Evolutionary conservation across 2,888 invertebrate species (phyloP).

Genomic region (Trachelus iudaicus): DNA sequence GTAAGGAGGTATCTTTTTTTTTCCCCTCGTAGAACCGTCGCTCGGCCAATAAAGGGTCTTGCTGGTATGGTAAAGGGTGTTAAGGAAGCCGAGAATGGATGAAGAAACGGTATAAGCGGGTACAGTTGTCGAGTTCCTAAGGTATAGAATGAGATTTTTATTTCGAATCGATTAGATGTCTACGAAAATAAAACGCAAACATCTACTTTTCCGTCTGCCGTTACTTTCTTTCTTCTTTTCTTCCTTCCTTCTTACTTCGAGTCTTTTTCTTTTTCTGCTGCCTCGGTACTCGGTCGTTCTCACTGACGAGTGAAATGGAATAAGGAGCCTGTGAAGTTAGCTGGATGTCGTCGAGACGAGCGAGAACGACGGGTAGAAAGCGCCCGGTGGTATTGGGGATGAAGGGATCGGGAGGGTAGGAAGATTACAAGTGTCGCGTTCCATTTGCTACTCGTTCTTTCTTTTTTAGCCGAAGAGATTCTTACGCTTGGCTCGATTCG

Average conservation of each 20-base stretch:
- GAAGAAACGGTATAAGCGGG: neutral
- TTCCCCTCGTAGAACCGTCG: neutral
- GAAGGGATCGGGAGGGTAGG: conserved; percentile 16
- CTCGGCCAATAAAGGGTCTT: conserved; percentile 1
- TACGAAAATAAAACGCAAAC: conserved; percentile 1
- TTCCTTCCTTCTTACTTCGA: too few relatives aligned
- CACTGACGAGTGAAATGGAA: neutral
- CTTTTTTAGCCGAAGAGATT: conserved; percentile 32
- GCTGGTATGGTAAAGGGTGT: neutral
- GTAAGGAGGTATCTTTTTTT: neutral
- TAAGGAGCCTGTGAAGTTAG: neutral
- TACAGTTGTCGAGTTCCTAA: neutral
- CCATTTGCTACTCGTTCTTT: conserved; percentile 41
- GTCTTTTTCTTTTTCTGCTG: too few relatives aligned
- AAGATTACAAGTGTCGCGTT: conserved; percentile 52
- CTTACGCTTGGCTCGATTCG: conserved; percentile 29
- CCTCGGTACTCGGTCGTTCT: neutral
- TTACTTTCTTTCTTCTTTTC: neutral
- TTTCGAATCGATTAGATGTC: conserved; percentile 5
- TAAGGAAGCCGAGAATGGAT: neutral
- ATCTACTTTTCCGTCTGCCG: neutral
- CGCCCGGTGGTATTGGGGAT: conserved; percentile 9
- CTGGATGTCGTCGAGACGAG: neutral
- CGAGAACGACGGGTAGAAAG: conserved; percentile 1
- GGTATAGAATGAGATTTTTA: conserved; percentile 2